Evolutionary conservation across 2,797 vertebrate species (phyloP), one percentile per base, ranked within the genome.

Genomic region (Microcaecilia unicolor): DNA sequence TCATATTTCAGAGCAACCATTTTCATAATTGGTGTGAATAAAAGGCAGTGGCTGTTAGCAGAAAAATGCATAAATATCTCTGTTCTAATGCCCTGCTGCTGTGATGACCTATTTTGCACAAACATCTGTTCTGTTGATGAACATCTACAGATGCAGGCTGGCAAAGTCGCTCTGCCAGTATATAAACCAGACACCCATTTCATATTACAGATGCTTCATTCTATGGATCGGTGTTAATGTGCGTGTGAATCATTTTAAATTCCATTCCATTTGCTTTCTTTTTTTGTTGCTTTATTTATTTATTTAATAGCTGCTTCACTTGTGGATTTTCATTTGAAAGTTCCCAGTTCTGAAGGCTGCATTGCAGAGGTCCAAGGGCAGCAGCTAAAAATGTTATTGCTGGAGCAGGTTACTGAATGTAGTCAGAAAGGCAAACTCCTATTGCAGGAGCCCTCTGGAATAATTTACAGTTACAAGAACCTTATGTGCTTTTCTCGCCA

Each of bases 81-180:
- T 39, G 38, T 55, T 54, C 44, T 25, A 45, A 28, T 47, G 55
- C 35, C 57, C 43, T 41, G 42, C 41, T 54, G 52, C 48, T 44
- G 37, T n/a, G 17, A 48, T 55, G 61, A 70, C 65, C 72, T 61
- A 51, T 37, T 70, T 73, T 64, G 65, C 55, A 63, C 33, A 44
- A 58, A 58, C 66, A 75, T 67, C 70, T 72, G 61, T 20, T 60
- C 29, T 6, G 33, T 37, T 34, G 46, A 58, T 32, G 54, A 65
- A 31, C 43, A 42, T 25, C 48, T 72, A 71, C 64, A 69, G 61
- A 64, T 45, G 54, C 55, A 47, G 56, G 35, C 44, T 45, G 36
- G 43, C 44, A 49, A 52, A 49, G 19, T 5, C 17, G 28, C 14
- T 20, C 21, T 30, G 17, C 34, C 48, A 40, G 35, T 32, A 15